Evolutionary conservation across 1,140 invertebrate species (phyloP), one percentile per base, ranked within the genome.

Genomic region (Episyrphus balteatus): DNA sequence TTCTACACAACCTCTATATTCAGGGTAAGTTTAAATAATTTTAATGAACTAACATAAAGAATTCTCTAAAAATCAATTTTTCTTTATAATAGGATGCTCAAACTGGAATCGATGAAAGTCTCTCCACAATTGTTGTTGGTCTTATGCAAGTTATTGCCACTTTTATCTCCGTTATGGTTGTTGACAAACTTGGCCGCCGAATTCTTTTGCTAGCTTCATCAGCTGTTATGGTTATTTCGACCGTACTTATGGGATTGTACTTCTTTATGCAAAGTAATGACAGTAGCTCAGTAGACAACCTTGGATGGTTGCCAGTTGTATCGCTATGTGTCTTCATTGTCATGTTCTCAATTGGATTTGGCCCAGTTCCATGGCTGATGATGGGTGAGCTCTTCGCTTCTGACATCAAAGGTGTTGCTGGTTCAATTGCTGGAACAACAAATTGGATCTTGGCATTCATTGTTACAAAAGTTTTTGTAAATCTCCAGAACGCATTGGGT

Each of bases 401-500:
- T 56, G 77, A 84, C 34, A 76, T 88, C 26, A 88, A 87, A 56
- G 84, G 83, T 45, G 78, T 87, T 15, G 86, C 83, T 48, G 65
- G 74, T 54, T 78, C 84, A 0, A 77, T 87, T 37, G 81, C 83
- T 10, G 81, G 84, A 47, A 74, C 79, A 5, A 77, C 82, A 19
- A 89, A 87, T 61, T 91, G 88, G 86, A 52, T 84, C 2, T 73
- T 83, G 55, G 84, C 82, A 33, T 92, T 92, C 55, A 56, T 88
- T 3, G 80, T 92, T 0, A 91, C 88, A 10, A 86, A 84, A 61
- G 81, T 80, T 33, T 93, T 88, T 57, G 68, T 66, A 13, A 70
- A 78, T 12, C 53, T 92, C 33, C 75, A 75, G 43, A 44, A 48
- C 0, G 55, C 66, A 0, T 68, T 89, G 19, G 78, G 81, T 0